Evolutionary conservation across 2,888 invertebrate genomes (phyloP).

Genomic region (Asteroscopus sphinx): DNA sequence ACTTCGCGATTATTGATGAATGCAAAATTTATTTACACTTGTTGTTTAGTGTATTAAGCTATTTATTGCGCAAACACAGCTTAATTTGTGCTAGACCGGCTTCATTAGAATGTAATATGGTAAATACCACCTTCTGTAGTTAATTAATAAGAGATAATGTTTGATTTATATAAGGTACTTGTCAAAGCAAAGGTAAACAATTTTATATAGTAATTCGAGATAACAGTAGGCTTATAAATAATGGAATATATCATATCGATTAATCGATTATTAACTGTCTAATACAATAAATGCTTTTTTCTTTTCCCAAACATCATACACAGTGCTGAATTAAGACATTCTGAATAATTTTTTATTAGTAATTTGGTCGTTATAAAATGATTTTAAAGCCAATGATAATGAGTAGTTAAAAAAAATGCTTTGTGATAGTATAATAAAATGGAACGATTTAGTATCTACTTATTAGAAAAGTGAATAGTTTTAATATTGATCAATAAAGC

Average conservation of each 20-base stretch:
- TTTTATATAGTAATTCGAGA: background rate
- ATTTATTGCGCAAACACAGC: slow-evolving; percentile 42
- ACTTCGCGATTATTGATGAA: slow-evolving; percentile 32
- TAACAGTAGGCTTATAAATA: background rate
- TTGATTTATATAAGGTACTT: slow-evolving; percentile 16
- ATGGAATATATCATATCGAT: too few species aligned
- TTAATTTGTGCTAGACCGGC: slow-evolving; percentile 39
- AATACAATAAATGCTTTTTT: too few species aligned
- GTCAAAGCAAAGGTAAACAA: slow-evolving; percentile 13
- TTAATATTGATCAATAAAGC: background rate
- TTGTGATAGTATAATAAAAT: too few species aligned
- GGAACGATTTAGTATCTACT: background rate
- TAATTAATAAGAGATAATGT: slow-evolving; percentile 11
- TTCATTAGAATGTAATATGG: slow-evolving; percentile 27
- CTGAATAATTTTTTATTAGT: too few species aligned
- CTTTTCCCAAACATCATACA: too few species aligned
- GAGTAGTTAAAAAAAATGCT: too few species aligned
- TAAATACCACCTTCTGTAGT: slow-evolving; percentile 34
- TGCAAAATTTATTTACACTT: slow-evolving; percentile 31
- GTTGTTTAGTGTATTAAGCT: slow-evolving; percentile 26
- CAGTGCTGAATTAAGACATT: too few species aligned
- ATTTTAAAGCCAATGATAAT: too few species aligned
- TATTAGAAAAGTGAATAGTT: background rate
- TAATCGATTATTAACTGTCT: too few species aligned
- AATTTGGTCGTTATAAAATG: too few species aligned